Percentiles rank a stretch among this genome's conserved stretches.
phyloP scores from a whole-genome alignment of 1,140 invertebrate genomes.

The Subanguina moxae region DNA sequence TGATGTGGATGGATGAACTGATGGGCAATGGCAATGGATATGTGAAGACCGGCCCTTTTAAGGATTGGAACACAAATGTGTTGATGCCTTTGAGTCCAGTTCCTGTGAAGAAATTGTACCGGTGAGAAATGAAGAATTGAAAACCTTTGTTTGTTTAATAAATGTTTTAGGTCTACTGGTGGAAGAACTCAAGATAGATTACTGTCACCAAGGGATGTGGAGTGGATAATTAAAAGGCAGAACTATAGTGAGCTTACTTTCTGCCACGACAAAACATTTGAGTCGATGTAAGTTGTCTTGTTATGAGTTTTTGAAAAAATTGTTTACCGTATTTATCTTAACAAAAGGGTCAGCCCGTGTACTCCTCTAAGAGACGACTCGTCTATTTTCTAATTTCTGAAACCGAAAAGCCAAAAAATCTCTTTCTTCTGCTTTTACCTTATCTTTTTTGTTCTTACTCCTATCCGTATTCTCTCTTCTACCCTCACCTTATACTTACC shows the following conservation, averaged over 20 bases:
- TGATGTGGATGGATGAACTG: conserved; percentile 57
- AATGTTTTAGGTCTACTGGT: conserved; percentile 41
- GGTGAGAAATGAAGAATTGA: conserved; percentile 24
- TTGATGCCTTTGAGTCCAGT: conserved; percentile 58
- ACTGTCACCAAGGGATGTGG: conserved; percentile 47
- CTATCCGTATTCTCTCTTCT: no score
- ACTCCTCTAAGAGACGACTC: no score
- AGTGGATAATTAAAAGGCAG: conserved; percentile 50
- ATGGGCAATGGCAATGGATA: conserved; percentile 60
- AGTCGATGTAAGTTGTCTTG: conserved; percentile 45
- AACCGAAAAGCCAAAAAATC: no score
- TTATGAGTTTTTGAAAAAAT: no score
- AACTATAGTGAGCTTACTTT: conserved; percentile 57
- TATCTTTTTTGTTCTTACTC: no score
- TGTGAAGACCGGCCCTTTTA: conserved; percentile 59
- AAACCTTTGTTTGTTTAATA: no score
- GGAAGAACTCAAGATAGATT: conserved; percentile 52
- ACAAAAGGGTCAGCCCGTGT: no score
- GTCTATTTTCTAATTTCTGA: no score
- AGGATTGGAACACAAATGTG: conserved; percentile 58
- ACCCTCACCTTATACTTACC: no score
- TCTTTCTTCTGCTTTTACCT: no score
- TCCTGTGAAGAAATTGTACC: conserved; percentile 55
- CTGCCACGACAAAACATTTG: conserved; percentile 60
- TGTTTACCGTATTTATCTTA: no score